Base-by-base conservation (phyloP, 2,797 vertebrate genomes). In the Toxotes lorentzi region DNA sequence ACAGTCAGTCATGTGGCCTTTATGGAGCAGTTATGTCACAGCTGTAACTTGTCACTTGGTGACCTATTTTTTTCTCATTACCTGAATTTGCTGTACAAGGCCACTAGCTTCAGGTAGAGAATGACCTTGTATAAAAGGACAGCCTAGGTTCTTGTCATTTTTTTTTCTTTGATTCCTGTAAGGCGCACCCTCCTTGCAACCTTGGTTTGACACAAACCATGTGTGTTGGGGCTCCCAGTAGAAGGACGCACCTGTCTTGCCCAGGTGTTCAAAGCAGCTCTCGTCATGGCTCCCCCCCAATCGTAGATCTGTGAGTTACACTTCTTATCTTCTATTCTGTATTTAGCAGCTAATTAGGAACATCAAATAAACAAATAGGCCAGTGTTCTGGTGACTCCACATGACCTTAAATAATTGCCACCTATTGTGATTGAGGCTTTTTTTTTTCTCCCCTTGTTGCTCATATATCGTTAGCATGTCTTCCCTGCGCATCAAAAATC, bases 401-500 rank as follows among this genome's bases (percentile, higher is more conserved):
- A 19, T 38, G 45, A 68, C 70, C 73, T 77, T 45, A 12, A 34
- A n/a, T 67, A 24, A 63, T 8, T 10, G 35, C 57, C 4, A 53
- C 83, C 41, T 53, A 65, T 71, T 13, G 2, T 2, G 4, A 9
- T 38, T 9, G 4, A 5, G 4, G 5, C 27, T 23, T 12, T 59
- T 38, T 54, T 17, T 54, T 61, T 4, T 2, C 12, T 13, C 5
- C 50, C 45, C 48, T 58, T 48, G 73, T 45, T 50, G 51, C 71
- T 77, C 73, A 82, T 82, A 68, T 45, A 72, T 45, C 70, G 76
- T 78, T n/a, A 5, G 38, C 35, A 75, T 75, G 57, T 85, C 83
- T 90, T 82, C 64, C 64, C 43, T 3, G 54, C 43, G 66, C 78
- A 89, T 91, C 81, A 91, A 88, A 92, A 89, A 92, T 89, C 78